Evolutionary conservation across 2,113 vertebrate genomes (phyloP), one percentile per base, ranked within the genome.

Genomic region (Synodontis membranacea): DNA sequence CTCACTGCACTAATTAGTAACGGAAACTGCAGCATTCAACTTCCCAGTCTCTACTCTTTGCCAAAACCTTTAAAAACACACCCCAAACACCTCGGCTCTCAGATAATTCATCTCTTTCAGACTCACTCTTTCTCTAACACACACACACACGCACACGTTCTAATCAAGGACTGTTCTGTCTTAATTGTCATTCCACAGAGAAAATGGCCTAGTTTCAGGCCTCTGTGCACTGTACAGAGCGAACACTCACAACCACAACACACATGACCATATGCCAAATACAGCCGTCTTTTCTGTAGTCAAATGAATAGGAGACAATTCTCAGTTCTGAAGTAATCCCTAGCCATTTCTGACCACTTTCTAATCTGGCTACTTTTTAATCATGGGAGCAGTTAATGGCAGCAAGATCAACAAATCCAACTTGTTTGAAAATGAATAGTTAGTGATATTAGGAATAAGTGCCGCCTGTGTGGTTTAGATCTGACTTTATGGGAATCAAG

Each of bases 121-220:
- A 82, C 42, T 80, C 86, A 90, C 88, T 92, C 88, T 74, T 81
- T 74, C 50, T 82, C 85, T 58, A 52, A 76, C 89, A 39, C 72
- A 83, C 75, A 52, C 87, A 90, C 89, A 86, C 66, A 90, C 87
- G 89, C 92, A 92, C 93, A 93, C 92, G 93, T 94, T 94, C 87
- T 91, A 92, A 93, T 92, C 92, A 88, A 94, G 92, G 92, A 91
- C 93, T 90, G 93, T 92, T 90, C 91, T 92, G 86, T 91, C 93
- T 95, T 96, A 94, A 97, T 97, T 97, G 96, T 97, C 95, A 97
- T 97, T 97, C 96, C 92, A 96, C 95, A 95, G 95, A 96, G 96
- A 94, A 93, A 95, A 94, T 94, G 96, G 94, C 96, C 97, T 95
- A 97, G 94, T 96, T 97, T 96, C 96, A 94, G 95, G 92, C 92